Evolutionary conservation across 1,140 invertebrate species (phyloP), one percentile per base, ranked within the genome.

Genomic region (Alviniconcha marisindica): DNA sequence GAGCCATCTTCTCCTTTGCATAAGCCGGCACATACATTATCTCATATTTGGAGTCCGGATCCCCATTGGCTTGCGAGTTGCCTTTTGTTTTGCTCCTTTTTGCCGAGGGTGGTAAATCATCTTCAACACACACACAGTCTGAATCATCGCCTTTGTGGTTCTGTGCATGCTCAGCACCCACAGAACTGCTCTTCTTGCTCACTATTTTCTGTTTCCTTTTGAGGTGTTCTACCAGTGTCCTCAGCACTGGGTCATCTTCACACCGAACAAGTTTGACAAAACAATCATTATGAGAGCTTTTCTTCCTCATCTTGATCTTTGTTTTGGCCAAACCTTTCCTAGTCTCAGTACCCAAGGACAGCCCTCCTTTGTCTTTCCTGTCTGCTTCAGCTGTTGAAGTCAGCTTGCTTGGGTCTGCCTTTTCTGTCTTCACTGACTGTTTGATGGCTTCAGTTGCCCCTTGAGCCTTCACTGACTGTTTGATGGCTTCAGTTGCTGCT

Each of bases 181-280:
- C 7, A 10, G 44, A 48, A 40, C 36, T 40, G 14, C 1, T 40
- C 31, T 40, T 40, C 21, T 33, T 38, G 3, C 5, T 40, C 18
- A 15, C 36, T 40, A 15, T 24, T 28, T 38, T 71, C 38, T 71
- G 38, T 48, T 48, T 5, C 44, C 5, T 10, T 18, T 48, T 48
- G 7, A 40, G 15, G 4, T 38, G 33, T 40, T 5, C 36, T 21
- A 36, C 66, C 66, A 40, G 21, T 3, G 7, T 71, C 18, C 36
- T 71, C 66, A 71, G 3, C 1, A 3, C 21, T 18, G 33, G 66
- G 21, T 71, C 66, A 12, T 71, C 36, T 10, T 71, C 66, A 71
- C 66, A 71, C 40, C 66, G 66, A 14, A 71, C 66, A 38, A 71
- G 36, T 71, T 71, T 71, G 33, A 71, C n/a, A 71, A 21, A 40